Conservation (phyloP, 2,113 vertebrate genomes). For the Hoplias malabaricus region DNA sequence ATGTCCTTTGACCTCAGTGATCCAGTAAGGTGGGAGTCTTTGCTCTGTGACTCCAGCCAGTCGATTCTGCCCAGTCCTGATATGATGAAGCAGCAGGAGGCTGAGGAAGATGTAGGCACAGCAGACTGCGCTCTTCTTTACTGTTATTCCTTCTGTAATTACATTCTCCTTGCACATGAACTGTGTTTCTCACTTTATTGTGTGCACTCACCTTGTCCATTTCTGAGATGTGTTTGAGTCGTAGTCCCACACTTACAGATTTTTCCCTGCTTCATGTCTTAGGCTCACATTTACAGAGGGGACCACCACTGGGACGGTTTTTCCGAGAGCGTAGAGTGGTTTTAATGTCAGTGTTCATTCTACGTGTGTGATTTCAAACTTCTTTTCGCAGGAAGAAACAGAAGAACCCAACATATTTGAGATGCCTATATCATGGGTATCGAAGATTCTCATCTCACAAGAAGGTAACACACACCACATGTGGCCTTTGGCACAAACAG, state of each 20-base stretch:
- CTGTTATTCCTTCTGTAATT: neutral
- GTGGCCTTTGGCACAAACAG: neutral
- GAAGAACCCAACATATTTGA: constrained; percentile 65
- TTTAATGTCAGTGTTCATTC: neutral
- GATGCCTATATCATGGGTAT: constrained; percentile 86
- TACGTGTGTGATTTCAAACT: no score
- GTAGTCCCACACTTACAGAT: no score
- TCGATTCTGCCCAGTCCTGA: constrained; percentile 50
- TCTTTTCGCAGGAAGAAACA: constrained; percentile 63
- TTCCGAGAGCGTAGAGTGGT: no score
- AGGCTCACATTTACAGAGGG: no score
- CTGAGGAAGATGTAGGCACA: constrained; percentile 57
- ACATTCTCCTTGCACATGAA: no score
- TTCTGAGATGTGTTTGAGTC: no score
- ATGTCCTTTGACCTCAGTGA: constrained; percentile 83
- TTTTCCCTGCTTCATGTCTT: no score
- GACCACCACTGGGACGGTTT: no score
- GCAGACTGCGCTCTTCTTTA: neutral
- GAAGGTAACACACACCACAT: constrained; percentile 74
- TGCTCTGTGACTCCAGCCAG: constrained; percentile 65
- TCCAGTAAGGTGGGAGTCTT: constrained; percentile 77
- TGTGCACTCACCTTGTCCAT: neutral
- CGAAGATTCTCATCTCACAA: constrained; percentile 69
- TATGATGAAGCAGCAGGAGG: constrained; percentile 43
- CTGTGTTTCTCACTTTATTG: no score